phyloP scores from a whole-genome alignment of 1,140 invertebrate species.

The Cydia pomonella region DNA sequence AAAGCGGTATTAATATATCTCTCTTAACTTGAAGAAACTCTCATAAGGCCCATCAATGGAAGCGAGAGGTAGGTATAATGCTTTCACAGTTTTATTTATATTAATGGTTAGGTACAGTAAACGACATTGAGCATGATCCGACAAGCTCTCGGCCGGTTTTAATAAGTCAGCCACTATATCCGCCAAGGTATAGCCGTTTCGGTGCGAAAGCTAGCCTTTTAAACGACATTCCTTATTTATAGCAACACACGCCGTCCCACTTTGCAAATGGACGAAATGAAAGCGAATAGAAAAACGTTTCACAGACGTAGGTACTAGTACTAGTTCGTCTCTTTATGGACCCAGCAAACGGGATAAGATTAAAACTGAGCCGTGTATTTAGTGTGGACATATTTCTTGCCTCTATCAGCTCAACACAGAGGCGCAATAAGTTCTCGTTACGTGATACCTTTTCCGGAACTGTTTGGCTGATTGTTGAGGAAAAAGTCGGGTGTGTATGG shows the following conservation, averaged over 20 bases:
- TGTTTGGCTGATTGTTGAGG: slow-evolving; percentile 13
- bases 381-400: slow-evolving; percentile 9
- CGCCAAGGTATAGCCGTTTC: slow-evolving; percentile 5
- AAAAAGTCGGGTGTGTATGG: not conserved
- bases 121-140: not conserved
- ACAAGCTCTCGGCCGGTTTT: not conserved
- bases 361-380: slow-evolving; percentile 16
- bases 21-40: too few relatives aligned
- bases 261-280: slow-evolving; percentile 33
- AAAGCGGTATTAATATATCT: too few relatives aligned
- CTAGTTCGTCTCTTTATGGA: slow-evolving; percentile 8
- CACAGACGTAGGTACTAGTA: not conserved
- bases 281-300: slow-evolving; percentile 27
- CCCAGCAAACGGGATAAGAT: slow-evolving; percentile 12
- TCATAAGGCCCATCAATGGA: too few relatives aligned
- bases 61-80: too few relatives aligned
- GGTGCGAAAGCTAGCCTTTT: slow-evolving; percentile 26
- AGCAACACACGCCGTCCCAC: slow-evolving; percentile 9
- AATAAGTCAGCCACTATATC: slow-evolving; percentile 10
- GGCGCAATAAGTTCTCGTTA: slow-evolving; percentile 18
- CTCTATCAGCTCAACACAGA: slow-evolving; percentile 4
- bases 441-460: slow-evolving; percentile 21
- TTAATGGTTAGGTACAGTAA: too few relatives aligned
- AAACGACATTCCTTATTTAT: slow-evolving; percentile 27
- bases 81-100: too few relatives aligned